Base-by-base conservation (phyloP, 2,888 invertebrate species). In the Callimorpha dominula region DNA sequence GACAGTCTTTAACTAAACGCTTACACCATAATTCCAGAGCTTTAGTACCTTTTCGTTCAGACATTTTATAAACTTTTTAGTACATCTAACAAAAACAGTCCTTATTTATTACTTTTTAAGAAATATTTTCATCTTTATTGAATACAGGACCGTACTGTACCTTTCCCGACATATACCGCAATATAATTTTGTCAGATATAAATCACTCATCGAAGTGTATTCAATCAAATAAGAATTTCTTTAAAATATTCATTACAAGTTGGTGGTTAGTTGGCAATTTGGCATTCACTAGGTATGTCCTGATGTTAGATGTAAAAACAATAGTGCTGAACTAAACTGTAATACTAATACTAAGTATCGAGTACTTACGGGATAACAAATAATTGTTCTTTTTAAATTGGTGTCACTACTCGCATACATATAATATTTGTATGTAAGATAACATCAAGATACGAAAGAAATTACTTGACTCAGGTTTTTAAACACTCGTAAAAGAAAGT, bases 21-120 rank as follows among this genome's bases (percentile, higher is more conserved):
- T 98, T 97, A 93, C 99, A 99, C 99, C 99, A 99, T 85, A 98
- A 93, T 94, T 99, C 99, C 89, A 99, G 94, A 79, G 98, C 99
- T 96, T 98, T 98, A 87, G 99, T 98, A 81, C 98, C 98, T 88
- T 97, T 97, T 88, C 97, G 96, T 95, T 98, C 98, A 81, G 97
- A 97, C 98, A 98, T 98, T 88, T 86, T 78, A 57, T 64, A 74
- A 72, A 78, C 79, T 83, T 85, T 76, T 70, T 43, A 15, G n/a
- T 52, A 71, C 43, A 79, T 71, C 50, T 81, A 76, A 80, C 54
- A 74, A 72, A 77, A 81, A 81, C 78, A 15, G 67, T 73, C 78
- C 74, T 77, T 82, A 77, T 81, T 46, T 80, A 81, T 87, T 86
- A 88, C 82, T 87, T 86, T 85, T 78, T 71, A 73, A n/a, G 52